Conservation (phyloP, 2,888 invertebrate species). For the Drosophila tripunctata region DNA sequence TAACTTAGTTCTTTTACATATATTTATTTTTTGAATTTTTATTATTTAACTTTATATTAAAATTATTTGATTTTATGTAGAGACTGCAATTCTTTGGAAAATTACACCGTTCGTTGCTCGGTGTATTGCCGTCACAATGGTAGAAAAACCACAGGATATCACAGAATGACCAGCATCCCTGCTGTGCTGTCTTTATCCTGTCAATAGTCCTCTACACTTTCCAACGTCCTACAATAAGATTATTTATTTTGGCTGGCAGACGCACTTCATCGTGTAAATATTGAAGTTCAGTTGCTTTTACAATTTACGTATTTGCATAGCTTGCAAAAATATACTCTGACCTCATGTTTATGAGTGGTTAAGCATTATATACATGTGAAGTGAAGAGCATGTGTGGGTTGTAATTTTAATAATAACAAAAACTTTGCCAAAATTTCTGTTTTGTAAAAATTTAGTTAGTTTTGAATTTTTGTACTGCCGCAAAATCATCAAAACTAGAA, state of each 20-base stretch:
- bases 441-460: too few species aligned
- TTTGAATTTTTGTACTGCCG: too few species aligned
- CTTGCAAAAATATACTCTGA: slow-evolving; percentile 24
- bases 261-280: slow-evolving; percentile 35
- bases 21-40: too few species aligned
- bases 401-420: too few species aligned
- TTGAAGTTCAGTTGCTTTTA: slow-evolving; percentile 31
- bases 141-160: slow-evolving; percentile 8
- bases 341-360: slow-evolving; percentile 28
- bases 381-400: background rate
- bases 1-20: too few species aligned
- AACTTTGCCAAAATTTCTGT: too few species aligned
- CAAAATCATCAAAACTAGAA: too few species aligned
- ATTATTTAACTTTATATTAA: too few species aligned
- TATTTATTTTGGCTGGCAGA: slow-evolving; percentile 32
- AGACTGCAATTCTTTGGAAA: background rate
- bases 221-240: slow-evolving; percentile 18
- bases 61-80: too few species aligned
- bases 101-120: too few species aligned
- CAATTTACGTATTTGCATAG: slow-evolving; percentile 50
- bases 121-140: background rate
- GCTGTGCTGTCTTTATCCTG: slow-evolving; percentile 1
- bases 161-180: background rate
- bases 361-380: slow-evolving; percentile 23
- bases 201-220: slow-evolving; percentile 16